Evolutionary conservation across 92 coral and sea anemone genomes (phyloP), one percentile per base, ranked within the genome.

Genomic region (Bergia sp.): DNA sequence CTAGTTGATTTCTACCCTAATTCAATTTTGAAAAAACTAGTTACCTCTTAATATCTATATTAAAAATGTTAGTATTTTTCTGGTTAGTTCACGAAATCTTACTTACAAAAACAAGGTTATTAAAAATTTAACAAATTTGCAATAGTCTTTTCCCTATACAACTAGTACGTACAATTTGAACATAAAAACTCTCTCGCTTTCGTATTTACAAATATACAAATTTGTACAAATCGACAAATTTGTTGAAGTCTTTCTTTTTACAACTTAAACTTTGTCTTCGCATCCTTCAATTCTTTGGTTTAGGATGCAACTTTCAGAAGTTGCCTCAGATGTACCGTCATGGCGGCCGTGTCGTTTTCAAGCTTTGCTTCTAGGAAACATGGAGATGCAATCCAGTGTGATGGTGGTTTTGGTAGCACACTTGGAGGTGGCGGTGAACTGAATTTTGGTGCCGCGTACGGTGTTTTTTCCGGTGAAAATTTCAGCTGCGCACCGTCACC

Each of bases 171-270:
- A 82, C 87, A 85, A 66, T 86, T 79, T 85, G 79, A 91, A 91
- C 83, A 85, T 80, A 82, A 94, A 29, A 86, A 78, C 89, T 79
- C 73, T 79, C 73, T 82, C 92, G 58, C 87, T 71, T 73, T 90
- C 93, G 82, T 95, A 95, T 95, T 91, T 95, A 95, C 98, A 95
- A 93, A 95, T 95, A 91, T 95, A 93, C 98, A 95, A 95, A 95
- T 94, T 91, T 94, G 93, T 92, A 92, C 96, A 94, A 92, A 92
- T 85, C 85, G 93, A 94, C 96, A 94, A 94, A 94, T 95, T 93
- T 95, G 96, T 83, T 76, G 76, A 77, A 82, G 86, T 88, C 86
- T 91, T 91, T 79, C 77, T 93, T 89, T 95, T 77, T 91, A 93
- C 92, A 93, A 88, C 90, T 74, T 74, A 67, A 87, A 73, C 57